Conservation (phyloP, 2,113 vertebrate species). For the Chloropsis hardwickii region DNA sequence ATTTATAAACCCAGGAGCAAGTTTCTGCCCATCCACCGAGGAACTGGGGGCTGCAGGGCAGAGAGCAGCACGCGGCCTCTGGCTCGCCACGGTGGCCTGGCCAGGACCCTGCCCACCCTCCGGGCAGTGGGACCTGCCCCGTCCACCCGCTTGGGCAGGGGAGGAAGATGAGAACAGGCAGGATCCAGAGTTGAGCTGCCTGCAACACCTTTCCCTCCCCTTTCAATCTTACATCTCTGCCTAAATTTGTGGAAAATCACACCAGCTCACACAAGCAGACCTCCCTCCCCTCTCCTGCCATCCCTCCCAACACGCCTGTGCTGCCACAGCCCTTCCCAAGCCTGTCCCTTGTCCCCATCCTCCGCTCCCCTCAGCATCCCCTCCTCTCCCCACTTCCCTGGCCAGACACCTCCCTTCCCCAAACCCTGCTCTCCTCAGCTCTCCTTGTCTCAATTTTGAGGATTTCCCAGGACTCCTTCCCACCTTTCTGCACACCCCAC, state of each 20-base stretch:
- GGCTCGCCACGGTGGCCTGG: accelerated
- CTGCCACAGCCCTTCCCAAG: not conserved
- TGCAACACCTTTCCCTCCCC: not conserved
- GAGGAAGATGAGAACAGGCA: not conserved
- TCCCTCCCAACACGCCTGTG: not conserved
- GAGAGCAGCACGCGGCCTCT: not conserved
- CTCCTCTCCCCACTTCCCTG: not conserved
- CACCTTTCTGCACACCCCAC: not conserved
- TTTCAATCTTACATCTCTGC: not conserved
- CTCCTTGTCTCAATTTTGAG: not conserved
- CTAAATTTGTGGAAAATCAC: not conserved
- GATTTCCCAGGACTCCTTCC: not conserved
- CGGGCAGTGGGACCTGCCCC: not conserved
- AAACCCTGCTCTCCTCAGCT: not conserved
- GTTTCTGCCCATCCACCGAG: not conserved
- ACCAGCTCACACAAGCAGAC: accelerated
- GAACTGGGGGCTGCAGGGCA: not conserved
- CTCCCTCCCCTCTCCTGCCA: not conserved
- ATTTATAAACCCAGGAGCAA: slow-evolving; percentile 58
- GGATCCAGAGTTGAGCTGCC: not conserved
- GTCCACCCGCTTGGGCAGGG: not conserved
- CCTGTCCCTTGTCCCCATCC: not conserved
- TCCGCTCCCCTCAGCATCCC: not conserved
- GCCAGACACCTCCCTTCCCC: not conserved
- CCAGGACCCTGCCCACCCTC: not conserved